Evolutionary conservation across 53 echinoderm and acorn worm genomes (phyloP).

Genomic region (Hippasteria phrygiana): DNA sequence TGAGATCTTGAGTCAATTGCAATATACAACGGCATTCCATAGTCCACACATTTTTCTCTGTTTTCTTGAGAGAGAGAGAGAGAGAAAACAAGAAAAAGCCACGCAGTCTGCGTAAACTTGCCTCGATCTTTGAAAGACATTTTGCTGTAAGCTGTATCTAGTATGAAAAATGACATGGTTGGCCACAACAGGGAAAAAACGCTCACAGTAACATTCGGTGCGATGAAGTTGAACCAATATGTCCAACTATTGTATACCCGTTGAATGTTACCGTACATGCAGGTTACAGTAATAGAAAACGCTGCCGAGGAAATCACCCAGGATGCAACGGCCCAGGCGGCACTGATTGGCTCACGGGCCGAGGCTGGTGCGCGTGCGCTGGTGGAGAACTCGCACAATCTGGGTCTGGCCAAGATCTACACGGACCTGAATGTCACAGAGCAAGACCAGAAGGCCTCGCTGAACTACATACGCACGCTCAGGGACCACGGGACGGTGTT

Average conservation of each 20-base stretch:
- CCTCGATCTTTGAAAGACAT: no score
- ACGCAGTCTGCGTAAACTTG: no score
- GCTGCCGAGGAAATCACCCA: slow-evolving; percentile 77
- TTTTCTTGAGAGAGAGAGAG: no score
- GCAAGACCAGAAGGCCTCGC: slow-evolving; percentile 78
- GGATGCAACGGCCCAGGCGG: slow-evolving; percentile 80
- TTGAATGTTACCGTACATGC: background rate
- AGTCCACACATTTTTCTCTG: no score
- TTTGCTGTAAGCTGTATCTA: no score
- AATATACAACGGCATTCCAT: no score
- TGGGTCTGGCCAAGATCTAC: slow-evolving; percentile 73
- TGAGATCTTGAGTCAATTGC: no score
- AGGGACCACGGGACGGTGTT: slow-evolving; percentile 71
- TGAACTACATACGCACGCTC: slow-evolving; percentile 82
- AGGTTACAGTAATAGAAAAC: slow-evolving; percentile 74
- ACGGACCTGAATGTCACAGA: slow-evolving; percentile 65
- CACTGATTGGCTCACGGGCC: slow-evolving; percentile 74
- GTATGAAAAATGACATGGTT: no score
- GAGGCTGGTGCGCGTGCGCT: slow-evolving; percentile 69
- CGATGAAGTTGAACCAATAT: background rate
- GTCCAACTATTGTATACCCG: background rate
- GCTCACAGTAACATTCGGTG: no score
- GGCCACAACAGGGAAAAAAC: no score
- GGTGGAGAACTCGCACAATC: slow-evolving; percentile 76
- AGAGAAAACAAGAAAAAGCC: no score